These are phyloP conservation scores for Metellina segmentata DNA, from an alignment of 2,888 invertebrate species.

Conservation along the genomic window DNA sequence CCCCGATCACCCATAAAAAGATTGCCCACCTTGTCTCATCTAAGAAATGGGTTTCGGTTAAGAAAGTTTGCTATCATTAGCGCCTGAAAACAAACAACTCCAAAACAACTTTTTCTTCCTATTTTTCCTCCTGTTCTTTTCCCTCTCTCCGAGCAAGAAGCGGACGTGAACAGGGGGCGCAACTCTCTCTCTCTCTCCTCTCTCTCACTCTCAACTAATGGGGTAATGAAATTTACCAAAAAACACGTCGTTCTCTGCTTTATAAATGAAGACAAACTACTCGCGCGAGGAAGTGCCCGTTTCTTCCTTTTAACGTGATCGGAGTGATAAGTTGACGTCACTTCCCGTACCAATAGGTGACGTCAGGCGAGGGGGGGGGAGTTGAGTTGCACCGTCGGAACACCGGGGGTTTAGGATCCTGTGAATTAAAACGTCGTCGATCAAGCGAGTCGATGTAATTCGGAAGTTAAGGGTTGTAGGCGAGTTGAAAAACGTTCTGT, in stretches of 20 bases:
- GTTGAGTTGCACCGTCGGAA: background rate
- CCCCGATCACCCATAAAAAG: background rate
- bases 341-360: constrained; percentile 18
- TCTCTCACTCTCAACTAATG: constrained; percentile 32
- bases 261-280: constrained; percentile 61
- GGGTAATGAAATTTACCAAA: constrained; percentile 59
- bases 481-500: background rate
- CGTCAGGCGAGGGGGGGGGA: background rate
- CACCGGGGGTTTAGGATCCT: background rate
- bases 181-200: background rate
- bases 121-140: background rate
- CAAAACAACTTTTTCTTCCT: constrained; percentile 16
- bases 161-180: constrained; percentile 29
- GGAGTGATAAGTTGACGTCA: constrained; percentile 40
- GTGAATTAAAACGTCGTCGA: constrained; percentile 28
- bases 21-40: constrained; percentile 26
- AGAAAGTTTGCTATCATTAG: constrained; percentile 50
- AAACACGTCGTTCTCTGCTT: constrained; percentile 50
- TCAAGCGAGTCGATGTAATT: background rate
- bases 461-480: constrained; percentile 4
- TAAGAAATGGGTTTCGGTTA: constrained; percentile 37
- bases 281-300: constrained; percentile 29
- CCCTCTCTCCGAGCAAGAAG: background rate
- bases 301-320: constrained; percentile 40
- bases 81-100: constrained; percentile 30